Percentiles rank a stretch among this genome's conserved stretches.
Evolutionary conservation across 2,113 vertebrate species (phyloP).

Genomic region (Rhinopithecus roxellana): DNA sequence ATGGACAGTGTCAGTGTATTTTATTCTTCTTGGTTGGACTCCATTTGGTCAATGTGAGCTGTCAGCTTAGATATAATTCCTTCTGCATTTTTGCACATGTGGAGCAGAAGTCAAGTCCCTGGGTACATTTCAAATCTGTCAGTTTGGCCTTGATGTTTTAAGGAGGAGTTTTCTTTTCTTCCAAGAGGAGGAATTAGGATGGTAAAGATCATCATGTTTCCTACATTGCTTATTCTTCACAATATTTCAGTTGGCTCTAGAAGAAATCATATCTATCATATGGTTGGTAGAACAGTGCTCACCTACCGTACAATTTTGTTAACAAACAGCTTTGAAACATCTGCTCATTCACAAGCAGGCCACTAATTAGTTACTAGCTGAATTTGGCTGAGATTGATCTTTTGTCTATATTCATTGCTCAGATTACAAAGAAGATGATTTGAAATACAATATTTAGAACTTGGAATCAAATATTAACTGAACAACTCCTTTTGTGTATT

Average conservation of each 20-base stretch:
- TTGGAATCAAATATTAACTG: not conserved
- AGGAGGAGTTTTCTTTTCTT: constrained; percentile 15
- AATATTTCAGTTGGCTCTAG: not conserved
- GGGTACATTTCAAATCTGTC: constrained; percentile 11
- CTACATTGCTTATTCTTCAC: not conserved
- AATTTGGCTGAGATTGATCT: not conserved
- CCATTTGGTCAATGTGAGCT: constrained; percentile 38
- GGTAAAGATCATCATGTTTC: not conserved
- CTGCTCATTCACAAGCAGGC: not conserved
- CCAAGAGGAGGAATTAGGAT: not conserved
- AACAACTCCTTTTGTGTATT: not conserved
- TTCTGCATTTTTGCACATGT: constrained; percentile 23
- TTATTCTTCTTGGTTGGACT: constrained; percentile 27
- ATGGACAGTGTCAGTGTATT: not conserved
- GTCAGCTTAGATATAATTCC: constrained; percentile 47
- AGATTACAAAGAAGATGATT: not conserved
- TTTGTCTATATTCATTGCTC: not conserved
- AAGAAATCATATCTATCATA: not conserved
- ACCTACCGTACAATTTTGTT: not conserved
- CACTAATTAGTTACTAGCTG: not conserved
- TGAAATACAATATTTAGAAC: not conserved
- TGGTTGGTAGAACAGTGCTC: not conserved
- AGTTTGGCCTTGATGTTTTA: not conserved
- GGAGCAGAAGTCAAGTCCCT: constrained; percentile 18
- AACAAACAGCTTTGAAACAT: not conserved